Evolutionary conservation across 2,888 invertebrate species (phyloP).

Genomic region (Lithophane semibrunnea): DNA sequence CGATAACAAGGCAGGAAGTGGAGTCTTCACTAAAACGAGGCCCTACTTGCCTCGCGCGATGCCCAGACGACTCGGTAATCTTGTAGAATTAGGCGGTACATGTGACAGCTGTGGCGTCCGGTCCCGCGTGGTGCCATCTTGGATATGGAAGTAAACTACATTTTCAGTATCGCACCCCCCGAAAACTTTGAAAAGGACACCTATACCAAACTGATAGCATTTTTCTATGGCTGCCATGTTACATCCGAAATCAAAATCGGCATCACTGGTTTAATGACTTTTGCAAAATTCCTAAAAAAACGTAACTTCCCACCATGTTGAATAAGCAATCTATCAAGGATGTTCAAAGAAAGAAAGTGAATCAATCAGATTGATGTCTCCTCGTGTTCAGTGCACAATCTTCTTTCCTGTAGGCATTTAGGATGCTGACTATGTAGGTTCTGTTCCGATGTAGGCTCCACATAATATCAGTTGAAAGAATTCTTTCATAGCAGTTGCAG

Average conservation of each 20-base stretch:
- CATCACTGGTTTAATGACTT: too few species aligned
- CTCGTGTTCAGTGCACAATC: too few species aligned
- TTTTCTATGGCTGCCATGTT: neutral
- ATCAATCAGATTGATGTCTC: too few species aligned
- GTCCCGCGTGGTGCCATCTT: neutral
- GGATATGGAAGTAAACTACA: neutral
- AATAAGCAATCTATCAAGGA: neutral
- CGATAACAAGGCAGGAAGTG: neutral
- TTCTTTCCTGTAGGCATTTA: neutral
- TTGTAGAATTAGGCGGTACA: neutral
- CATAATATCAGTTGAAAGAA: neutral
- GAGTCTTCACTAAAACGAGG: neutral
- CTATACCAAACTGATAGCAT: too few species aligned
- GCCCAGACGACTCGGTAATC: neutral
- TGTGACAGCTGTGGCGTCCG: neutral
- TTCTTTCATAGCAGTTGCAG: neutral
- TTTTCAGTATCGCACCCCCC: neutral
- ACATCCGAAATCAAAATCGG: too few species aligned
- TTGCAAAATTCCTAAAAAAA: too few species aligned
- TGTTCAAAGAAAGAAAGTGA: neutral
- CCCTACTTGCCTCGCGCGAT: neutral
- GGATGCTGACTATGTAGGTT: neutral
- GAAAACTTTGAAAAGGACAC: neutral
- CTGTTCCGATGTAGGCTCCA: too few species aligned
- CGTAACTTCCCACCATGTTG: neutral